A percentile compares a stretch with the other conserved stretches of the same genome.
phyloP scores from a whole-genome alignment of 1,140 invertebrate genomes.

The Zaprionus africanus region DNA sequence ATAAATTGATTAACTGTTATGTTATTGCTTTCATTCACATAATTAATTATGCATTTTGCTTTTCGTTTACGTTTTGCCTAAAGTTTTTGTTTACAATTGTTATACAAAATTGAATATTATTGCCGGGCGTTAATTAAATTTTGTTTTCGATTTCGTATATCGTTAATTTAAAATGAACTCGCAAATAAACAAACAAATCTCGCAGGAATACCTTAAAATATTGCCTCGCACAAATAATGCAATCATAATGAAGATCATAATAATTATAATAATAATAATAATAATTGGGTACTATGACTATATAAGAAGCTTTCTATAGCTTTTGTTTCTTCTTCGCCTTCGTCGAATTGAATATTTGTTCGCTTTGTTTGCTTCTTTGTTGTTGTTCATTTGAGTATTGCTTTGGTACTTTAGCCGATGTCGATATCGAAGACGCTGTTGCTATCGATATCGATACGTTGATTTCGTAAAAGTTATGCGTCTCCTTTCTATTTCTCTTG shows the following conservation, averaged over 20 bases:
- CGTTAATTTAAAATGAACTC: constrained; percentile 36
- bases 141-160: constrained; percentile 22
- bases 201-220: constrained; percentile 18
- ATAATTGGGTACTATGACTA: constrained; percentile 56
- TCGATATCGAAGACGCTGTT: constrained; percentile 69
- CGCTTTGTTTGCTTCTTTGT: constrained; percentile 54
- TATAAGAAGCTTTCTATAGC: constrained; percentile 55
- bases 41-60: constrained; percentile 55
- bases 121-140: constrained; percentile 71
- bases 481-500: constrained; percentile 3
- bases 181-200: constrained; percentile 31
- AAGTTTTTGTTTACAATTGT: constrained; percentile 63
- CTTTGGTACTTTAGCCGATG: constrained; percentile 85
- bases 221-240: constrained; percentile 16
- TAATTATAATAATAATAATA: constrained; percentile 36
- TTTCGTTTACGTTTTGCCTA: constrained; percentile 31
- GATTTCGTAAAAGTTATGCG: constrained; percentile 62
- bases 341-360: constrained; percentile 72
- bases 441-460: constrained; percentile 49
- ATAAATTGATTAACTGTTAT: constrained; percentile 77
- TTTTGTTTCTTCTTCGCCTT: constrained; percentile 42
- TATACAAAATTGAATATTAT: constrained; percentile 82
- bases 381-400: constrained; percentile 78
- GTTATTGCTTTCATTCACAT: constrained; percentile 76
- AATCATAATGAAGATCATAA: constrained; percentile 48